phyloP scores from a whole-genome alignment of 1,140 invertebrate genomes.

The Cydia amplana region DNA sequence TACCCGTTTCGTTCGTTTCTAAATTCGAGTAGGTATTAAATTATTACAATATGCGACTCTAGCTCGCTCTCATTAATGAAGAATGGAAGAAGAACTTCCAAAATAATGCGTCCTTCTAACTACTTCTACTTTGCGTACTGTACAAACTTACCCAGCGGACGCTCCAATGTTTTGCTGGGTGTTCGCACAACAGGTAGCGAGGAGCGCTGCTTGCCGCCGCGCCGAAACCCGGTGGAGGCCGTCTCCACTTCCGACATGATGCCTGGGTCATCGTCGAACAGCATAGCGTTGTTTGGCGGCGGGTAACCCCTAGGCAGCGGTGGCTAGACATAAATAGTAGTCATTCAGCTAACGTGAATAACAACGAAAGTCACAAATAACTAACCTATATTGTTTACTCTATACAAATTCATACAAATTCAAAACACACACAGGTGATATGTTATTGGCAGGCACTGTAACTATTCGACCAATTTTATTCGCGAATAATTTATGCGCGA shows the following conservation, averaged over 20 bases:
- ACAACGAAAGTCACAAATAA: background rate
- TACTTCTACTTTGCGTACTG: background rate
- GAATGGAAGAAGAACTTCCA: too few species aligned
- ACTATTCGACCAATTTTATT: too few species aligned
- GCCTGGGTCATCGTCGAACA: constrained; percentile 96
- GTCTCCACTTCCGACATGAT: constrained; percentile 99
- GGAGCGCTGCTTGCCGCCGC: constrained; percentile 93
- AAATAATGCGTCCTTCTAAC: background rate
- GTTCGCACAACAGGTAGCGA: constrained; percentile 96
- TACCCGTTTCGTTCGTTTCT: too few species aligned
- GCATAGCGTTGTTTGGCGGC: constrained; percentile 85
- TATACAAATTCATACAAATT: too few species aligned
- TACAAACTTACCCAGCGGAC: constrained; percentile 87
- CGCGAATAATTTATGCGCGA: too few species aligned
- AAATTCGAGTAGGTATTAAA: too few species aligned
- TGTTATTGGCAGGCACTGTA: too few species aligned
- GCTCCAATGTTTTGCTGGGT: constrained; percentile 95
- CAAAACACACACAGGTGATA: too few species aligned
- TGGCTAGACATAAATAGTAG: constrained; percentile 78
- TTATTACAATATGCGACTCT: too few species aligned
- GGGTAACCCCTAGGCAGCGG: constrained; percentile 86
- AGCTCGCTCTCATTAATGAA: too few species aligned
- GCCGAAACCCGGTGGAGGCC: constrained; percentile 92
- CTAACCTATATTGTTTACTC: too few species aligned
- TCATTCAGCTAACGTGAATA: background rate